A percentile compares a stretch with the other conserved stretches of the same genome.
Evolutionary conservation across 2,113 vertebrate species (phyloP).

Genomic region (Athene noctua): DNA sequence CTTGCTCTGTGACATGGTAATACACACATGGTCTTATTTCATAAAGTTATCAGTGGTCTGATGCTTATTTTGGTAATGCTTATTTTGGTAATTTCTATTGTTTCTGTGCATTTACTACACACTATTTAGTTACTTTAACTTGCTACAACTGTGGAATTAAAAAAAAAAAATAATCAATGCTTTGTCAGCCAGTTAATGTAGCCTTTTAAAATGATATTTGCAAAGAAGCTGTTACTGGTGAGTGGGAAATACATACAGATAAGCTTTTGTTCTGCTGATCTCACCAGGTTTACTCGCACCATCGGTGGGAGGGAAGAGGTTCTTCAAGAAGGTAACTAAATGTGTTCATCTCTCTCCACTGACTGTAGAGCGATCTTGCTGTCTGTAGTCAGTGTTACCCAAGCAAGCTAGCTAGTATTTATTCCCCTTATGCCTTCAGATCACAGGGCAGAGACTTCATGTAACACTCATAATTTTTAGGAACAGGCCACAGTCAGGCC

Average conservation of each 20-base stretch:
- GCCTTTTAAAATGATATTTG: neutral
- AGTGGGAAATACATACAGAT: neutral
- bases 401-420: neutral
- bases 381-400: neutral
- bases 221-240: neutral
- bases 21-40: rapidly evolving
- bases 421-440: neutral
- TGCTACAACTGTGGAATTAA: neutral
- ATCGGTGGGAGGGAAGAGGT: neutral
- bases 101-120: neutral
- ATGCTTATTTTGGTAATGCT: neutral
- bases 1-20: neutral
- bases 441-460: neutral
- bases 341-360: neutral
- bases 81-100: neutral
- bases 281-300: neutral
- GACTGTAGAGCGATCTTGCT: neutral
- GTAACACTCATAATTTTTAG: neutral
- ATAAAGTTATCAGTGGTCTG: neutral
- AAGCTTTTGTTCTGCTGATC: neutral
- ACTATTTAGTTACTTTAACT: neutral
- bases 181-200: neutral
- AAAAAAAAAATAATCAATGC: neutral
- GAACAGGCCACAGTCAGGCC: neutral
- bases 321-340: neutral